phyloP scores from a whole-genome alignment of 2,797 vertebrate genomes.

The Poecilia velifera region DNA sequence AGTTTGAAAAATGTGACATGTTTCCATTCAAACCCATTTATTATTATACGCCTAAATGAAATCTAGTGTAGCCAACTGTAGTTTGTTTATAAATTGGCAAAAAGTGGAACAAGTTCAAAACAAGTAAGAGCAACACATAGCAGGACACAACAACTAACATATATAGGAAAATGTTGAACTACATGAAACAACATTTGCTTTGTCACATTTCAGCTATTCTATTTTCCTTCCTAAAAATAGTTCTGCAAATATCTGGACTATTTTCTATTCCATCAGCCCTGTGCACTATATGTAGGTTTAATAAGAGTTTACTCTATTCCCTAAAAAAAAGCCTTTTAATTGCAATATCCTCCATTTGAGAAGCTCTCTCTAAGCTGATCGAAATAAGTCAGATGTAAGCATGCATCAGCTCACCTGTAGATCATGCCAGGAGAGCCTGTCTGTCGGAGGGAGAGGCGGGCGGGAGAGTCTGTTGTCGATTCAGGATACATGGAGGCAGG shows the following conservation, averaged over 20 bases:
- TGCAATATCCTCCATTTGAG: too few species aligned
- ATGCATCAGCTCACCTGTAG: conserved; percentile 87
- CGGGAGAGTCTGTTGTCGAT: conserved; percentile 97
- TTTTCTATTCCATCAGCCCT: background rate
- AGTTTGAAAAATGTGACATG: background rate
- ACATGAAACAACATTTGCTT: background rate
- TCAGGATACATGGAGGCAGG: conserved; percentile 97
- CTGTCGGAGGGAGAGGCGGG: conserved; percentile 94
- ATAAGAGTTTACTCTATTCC: background rate
- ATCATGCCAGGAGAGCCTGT: conserved; percentile 98
- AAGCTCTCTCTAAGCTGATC: background rate
- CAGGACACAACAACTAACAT: background rate
- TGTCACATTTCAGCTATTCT: background rate
- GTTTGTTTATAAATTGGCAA: background rate
- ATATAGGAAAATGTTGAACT: background rate
- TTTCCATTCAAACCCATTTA: background rate
- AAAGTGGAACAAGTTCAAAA: background rate
- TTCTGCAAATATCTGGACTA: background rate
- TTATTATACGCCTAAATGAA: background rate
- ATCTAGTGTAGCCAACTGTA: background rate
- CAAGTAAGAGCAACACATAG: background rate
- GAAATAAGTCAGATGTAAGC: background rate
- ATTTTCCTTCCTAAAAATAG: background rate
- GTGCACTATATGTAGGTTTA: background rate
- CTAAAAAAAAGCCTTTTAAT: background rate